Conservation (phyloP, 2,888 invertebrate species). For the Callosobruchus maculatus region DNA sequence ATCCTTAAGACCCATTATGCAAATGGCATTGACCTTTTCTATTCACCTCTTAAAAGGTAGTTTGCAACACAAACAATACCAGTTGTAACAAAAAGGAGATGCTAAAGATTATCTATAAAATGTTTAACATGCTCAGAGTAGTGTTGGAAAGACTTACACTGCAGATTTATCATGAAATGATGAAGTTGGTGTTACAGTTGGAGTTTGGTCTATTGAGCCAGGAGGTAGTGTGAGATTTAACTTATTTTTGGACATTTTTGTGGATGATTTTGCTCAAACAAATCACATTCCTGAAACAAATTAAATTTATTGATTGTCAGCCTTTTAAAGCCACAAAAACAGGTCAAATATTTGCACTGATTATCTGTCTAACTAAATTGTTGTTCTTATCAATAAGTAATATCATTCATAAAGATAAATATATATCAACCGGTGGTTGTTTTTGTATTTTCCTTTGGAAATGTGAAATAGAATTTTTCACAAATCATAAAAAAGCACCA, state of each 20-base stretch:
- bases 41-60: no score
- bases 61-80: no score
- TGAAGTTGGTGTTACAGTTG: constrained; percentile 59
- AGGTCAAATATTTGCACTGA: background rate
- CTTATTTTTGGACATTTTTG: constrained; percentile 86
- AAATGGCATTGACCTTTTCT: no score
- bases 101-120: no score
- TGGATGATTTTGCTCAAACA: constrained; percentile 8
- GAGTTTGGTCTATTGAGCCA: constrained; percentile 77
- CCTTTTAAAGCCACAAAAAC: background rate
- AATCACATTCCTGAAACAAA: background rate
- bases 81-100: no score
- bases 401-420: constrained; percentile 4
- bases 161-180: constrained; percentile 59
- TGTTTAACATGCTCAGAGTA: no score
- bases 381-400: background rate
- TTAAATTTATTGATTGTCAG: constrained; percentile 2
- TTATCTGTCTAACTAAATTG: background rate
- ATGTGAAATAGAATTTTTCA: background rate
- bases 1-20: no score
- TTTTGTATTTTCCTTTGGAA: background rate
- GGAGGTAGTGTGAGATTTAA: constrained; percentile 86
- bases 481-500: background rate
- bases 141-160: constrained; percentile 36
- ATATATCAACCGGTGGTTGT: constrained; percentile 14